Conservation (phyloP, 2,113 vertebrate genomes). For the Platysteira castanea region DNA sequence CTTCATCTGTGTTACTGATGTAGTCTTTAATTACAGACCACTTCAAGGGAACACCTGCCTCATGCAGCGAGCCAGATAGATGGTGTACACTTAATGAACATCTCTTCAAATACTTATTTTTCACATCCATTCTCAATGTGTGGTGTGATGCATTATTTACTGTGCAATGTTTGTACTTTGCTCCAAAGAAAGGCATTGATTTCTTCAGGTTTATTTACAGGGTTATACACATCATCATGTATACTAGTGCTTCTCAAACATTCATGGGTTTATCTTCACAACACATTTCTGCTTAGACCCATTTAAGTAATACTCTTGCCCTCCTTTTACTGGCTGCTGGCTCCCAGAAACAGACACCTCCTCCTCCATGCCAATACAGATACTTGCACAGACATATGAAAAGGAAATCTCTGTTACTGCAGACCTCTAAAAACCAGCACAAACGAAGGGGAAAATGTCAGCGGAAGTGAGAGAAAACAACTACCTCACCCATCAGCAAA, state of each 20-base stretch:
- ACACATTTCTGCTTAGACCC: not conserved
- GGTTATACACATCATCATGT: not conserved
- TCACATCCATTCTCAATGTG: not conserved
- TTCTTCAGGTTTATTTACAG: not conserved
- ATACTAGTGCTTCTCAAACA: not conserved
- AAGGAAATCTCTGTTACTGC: not conserved
- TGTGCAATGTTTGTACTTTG: not conserved
- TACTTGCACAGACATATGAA: not conserved
- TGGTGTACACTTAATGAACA: not conserved
- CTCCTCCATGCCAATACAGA: not conserved
- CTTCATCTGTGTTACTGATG: not conserved
- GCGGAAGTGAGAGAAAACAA: not conserved
- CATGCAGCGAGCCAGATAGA: not conserved
- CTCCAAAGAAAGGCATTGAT: not conserved
- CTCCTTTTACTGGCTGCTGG: not conserved
- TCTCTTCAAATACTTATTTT: not conserved
- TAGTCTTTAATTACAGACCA: conserved; percentile 31
- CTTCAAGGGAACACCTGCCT: conserved; percentile 47
- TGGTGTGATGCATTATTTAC: conserved; percentile 5
- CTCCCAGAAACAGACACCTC: not conserved
- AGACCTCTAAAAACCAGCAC: not conserved
- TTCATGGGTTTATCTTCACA: not conserved
- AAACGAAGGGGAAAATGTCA: not conserved
- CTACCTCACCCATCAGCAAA: not conserved
- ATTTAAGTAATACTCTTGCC: not conserved